phyloP scores from a whole-genome alignment of 2,888 invertebrate genomes.

The Galeopsomyia nigrocyanea region DNA sequence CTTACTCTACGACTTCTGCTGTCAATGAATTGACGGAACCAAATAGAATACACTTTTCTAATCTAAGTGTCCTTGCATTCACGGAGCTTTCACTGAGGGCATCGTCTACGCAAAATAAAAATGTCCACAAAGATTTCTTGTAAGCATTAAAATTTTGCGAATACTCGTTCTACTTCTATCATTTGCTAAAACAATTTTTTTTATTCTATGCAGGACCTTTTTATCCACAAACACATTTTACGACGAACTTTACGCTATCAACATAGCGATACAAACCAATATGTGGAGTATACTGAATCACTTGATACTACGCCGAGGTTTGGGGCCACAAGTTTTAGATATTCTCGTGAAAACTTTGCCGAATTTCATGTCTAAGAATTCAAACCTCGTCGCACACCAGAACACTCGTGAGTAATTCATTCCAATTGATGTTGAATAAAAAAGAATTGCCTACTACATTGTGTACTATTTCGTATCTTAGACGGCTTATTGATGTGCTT shows the following conservation, averaged over 20 bases:
- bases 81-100: slow-evolving; percentile 72
- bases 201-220: slow-evolving; percentile 70
- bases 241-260: slow-evolving; percentile 76
- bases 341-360: slow-evolving; percentile 70
- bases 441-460: neutral
- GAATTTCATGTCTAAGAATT: slow-evolving; percentile 31
- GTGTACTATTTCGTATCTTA: slow-evolving; percentile 51
- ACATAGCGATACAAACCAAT: slow-evolving; percentile 75
- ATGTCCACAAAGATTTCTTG: slow-evolving; percentile 70
- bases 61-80: slow-evolving; percentile 77
- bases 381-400: slow-evolving; percentile 25
- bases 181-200: neutral
- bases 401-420: slow-evolving; percentile 38
- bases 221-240: slow-evolving; percentile 75
- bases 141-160: slow-evolving; percentile 59
- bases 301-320: slow-evolving; percentile 71
- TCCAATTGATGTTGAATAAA: neutral
- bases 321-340: slow-evolving; percentile 73
- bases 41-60: slow-evolving; percentile 76
- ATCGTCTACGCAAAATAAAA: slow-evolving; percentile 64
- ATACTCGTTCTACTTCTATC: too few species aligned
- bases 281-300: slow-evolving; percentile 74
- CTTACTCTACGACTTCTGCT: slow-evolving; percentile 71
- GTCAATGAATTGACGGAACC: slow-evolving; percentile 73
- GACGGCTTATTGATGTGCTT: slow-evolving; percentile 71